Base-by-base conservation (phyloP, 2,888 invertebrate species). In the Drosophila niveifrons region DNA sequence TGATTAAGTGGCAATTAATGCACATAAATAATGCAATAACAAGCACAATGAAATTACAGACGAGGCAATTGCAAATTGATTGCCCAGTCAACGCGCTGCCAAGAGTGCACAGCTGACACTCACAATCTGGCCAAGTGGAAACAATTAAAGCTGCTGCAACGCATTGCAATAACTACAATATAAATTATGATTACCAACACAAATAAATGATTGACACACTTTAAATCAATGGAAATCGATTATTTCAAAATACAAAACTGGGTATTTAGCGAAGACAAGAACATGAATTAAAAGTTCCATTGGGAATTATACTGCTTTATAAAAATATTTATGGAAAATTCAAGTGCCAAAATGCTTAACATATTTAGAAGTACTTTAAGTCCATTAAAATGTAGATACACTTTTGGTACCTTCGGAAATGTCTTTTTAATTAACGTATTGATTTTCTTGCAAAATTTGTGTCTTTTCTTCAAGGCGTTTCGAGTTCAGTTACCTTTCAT, bases 1-100 rank as follows among this genome's bases (percentile, higher is more conserved):
- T 71, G 78, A 75, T 67, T 75, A 78, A 78, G 68, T 78, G 78
- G 66, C 72, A 78, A 78, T 78, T 78, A 78, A 75, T 66, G 65
- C 53, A 48, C 57, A 75, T 78, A 72, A 75, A 75, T 78, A 75
- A 78, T 75, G 75, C 72, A 78, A 75, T 52, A 67, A 68, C 66
- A 64, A 57, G 66, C 74, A 55, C 51, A 69, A 53, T 65, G 59
- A 58, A 78, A 71, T 53, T 55, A 48, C 55, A 64, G 18, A 50
- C 59, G 58, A 69, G 51, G 23, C 69, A 77, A 70, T 58, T 57
- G 64, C 41, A 65, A 72, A 72, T 67, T 61, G 75, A 72, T 71
- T 63, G 70, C 44, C 53, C 43, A 36, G 50, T 57, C 28, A 51
- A 50, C 18, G 43, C 50, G 50, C 28, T 31, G 18, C 51, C n/a